Conservation (phyloP, 2,888 invertebrate genomes). For the Athalia cordata region DNA sequence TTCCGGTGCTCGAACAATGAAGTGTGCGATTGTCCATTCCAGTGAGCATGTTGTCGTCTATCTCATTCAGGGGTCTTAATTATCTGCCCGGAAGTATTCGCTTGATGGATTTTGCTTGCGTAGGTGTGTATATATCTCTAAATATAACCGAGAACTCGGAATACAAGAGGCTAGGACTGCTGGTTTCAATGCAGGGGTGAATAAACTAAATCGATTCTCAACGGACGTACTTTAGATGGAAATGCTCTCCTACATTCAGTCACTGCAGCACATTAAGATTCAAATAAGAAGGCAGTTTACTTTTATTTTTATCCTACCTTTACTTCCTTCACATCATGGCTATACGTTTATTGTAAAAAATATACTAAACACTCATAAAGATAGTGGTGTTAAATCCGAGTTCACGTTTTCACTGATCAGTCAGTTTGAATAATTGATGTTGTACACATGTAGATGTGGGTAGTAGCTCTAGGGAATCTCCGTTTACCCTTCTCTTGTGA, state of each 20-base stretch:
- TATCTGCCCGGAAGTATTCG: constrained; percentile 24
- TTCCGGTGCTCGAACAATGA: not conserved
- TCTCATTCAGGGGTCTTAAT: constrained; percentile 15
- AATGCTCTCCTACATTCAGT: constrained; percentile 46
- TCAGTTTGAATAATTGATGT: constrained; percentile 62
- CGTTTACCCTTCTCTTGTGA: constrained; percentile 14
- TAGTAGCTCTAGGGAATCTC: constrained; percentile 26
- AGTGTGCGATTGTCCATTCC: constrained; percentile 5
- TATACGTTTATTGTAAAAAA: too few relatives aligned
- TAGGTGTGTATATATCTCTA: not conserved
- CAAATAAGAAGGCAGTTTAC: constrained; percentile 47
- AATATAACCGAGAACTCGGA: constrained; percentile 27
- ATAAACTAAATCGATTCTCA: constrained; percentile 45
- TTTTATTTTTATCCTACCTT: constrained; percentile 3
- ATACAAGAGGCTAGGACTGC: not conserved
- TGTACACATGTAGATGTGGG: constrained; percentile 51
- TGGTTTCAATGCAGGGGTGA: constrained; percentile 5
- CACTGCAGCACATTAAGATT: constrained; percentile 48
- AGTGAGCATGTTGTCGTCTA: constrained; percentile 1
- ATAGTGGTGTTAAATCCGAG: not conserved
- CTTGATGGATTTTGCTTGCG: not conserved
- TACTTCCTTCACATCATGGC: not conserved
- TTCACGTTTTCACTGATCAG: constrained; percentile 45
- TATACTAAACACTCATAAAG: not conserved
- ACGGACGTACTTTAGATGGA: constrained; percentile 48